Percentiles rank a stretch among this genome's conserved stretches.
These are phyloP conservation scores for Antechinus flavipes DNA, from an alignment of 2,113 vertebrate genomes.

Conservation along the genomic window DNA sequence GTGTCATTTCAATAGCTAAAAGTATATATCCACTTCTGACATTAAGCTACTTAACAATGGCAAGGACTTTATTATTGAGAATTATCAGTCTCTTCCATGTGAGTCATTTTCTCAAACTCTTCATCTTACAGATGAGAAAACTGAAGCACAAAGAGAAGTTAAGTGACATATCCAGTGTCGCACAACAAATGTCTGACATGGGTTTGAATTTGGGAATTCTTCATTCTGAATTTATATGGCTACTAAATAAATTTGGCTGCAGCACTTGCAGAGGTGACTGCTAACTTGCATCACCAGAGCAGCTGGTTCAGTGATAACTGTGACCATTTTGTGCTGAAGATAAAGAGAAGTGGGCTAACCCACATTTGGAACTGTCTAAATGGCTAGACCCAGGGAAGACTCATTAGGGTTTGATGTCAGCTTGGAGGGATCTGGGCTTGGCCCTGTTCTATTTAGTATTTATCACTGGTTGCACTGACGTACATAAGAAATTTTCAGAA, in stretches of 20 bases:
- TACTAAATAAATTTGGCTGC: background rate
- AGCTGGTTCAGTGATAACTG: background rate
- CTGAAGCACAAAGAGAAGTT: background rate
- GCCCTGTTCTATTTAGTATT: background rate
- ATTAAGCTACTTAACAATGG: background rate
- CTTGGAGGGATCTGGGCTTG: background rate
- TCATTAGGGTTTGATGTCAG: background rate
- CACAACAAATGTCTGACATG: background rate
- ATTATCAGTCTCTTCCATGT: background rate
- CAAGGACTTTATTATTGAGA: background rate
- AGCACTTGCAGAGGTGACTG: background rate
- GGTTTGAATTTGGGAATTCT: background rate
- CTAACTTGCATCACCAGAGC: background rate
- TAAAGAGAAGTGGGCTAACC: background rate
- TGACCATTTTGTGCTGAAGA: background rate
- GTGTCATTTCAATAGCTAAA: background rate
- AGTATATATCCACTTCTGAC: too few relatives aligned
- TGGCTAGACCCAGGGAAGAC: background rate
- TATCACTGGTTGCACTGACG: background rate
- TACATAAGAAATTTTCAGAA: background rate
- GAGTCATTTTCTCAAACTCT: background rate
- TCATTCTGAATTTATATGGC: too few relatives aligned
- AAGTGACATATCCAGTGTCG: background rate
- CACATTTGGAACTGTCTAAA: too few relatives aligned
- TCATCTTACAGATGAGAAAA: background rate